Evolutionary conservation across 1,140 invertebrate species (phyloP), one percentile per base, ranked within the genome.

Genomic region (Ostrea denselamellosa): DNA sequence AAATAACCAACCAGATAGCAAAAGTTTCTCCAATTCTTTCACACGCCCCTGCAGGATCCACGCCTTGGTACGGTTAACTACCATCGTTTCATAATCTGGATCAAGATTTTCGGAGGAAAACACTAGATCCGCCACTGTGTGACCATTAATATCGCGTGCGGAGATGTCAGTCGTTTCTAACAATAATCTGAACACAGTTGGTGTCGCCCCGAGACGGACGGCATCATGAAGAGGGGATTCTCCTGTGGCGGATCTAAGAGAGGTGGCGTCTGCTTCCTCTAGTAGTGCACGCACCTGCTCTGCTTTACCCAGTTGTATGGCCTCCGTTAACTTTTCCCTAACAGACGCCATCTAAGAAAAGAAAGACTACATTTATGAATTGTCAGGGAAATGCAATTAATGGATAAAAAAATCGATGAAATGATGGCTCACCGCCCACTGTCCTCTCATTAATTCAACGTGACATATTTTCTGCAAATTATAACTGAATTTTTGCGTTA

Each of bases 71-170:
- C 84, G 58, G 51, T 88, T 58, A n/a, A 83, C 83, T 8, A 91
- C 51, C 34, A 84, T 86, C 7, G 83, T 65, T 68, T 91, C 87
- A 19, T 52, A 87, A 25, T 90, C 90, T 28, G 56, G 52, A 8
- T 44, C 34, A 0, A 28, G 51, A 12, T 85, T 56, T 14, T 89
- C 85, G 19, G 85, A 53, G 51, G 85, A 86, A 25, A 92, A 77
- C 28, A 89, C 87, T 5, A 91, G 86, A 53, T 93, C 92, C 22
- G 91, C 68, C 10, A 92, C 89, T 12, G 89, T 92, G 17, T 92
- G 56, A 3, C 92, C 90, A 53, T 90, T 85, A 14, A 84, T 58
- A 77, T 92, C 89, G 51, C 88, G 56, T 10, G 89, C 65, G 8
- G 82, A 71, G 56, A 90, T 58, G 83, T 91, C 90, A 0, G 90